Evolutionary conservation across 2,113 vertebrate genomes (phyloP), one percentile per base, ranked within the genome.

Genomic region (Lepisosteus osseus): DNA sequence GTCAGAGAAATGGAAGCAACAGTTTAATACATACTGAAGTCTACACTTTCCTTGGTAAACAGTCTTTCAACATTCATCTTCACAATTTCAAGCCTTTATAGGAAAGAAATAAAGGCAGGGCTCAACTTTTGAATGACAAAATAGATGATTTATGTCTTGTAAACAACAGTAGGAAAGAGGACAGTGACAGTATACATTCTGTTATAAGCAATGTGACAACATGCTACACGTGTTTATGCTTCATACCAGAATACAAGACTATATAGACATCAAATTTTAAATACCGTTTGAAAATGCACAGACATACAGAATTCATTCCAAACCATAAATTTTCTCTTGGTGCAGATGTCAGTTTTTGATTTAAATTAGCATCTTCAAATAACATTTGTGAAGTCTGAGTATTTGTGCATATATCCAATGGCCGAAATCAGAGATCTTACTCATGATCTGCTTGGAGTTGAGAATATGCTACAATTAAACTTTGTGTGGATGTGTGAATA

Each of bases 81-180:
- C 88, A 90, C 90, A 84, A 91, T 92, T 91, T 90, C 89, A 93
- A 90, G 90, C 91, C 91, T 91, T 87, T 79, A 78, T 76, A 73
- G 73, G 62, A 40, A 80, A 74, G 55, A 80, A 82, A 78, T 81
- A 81, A 82, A 86, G 83, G 79, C 77, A 77, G 81, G 84, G 76
- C 79, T 79, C 74, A 15, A 45, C 65, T 67, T 67, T 79, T 76
- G 56, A 65, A 74, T 76, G 70, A 72, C 56, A 77, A 75, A 80
- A n/a, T 75, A 85, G 84, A 67, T 68, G 74, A 86, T 82, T 63
- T 70, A 84, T 74, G 77, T 78, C 61, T 87, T 90, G 87, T 90
- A 90, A 91, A 92, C 90, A 88, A 88, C 79, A 83, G 79, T 71
- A 85, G 81, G 82, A 80, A 75, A 68, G 83, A 74, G 85, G 86